Conservation (phyloP, 2,888 invertebrate genomes). For the Sarcophaga carnaria region DNA sequence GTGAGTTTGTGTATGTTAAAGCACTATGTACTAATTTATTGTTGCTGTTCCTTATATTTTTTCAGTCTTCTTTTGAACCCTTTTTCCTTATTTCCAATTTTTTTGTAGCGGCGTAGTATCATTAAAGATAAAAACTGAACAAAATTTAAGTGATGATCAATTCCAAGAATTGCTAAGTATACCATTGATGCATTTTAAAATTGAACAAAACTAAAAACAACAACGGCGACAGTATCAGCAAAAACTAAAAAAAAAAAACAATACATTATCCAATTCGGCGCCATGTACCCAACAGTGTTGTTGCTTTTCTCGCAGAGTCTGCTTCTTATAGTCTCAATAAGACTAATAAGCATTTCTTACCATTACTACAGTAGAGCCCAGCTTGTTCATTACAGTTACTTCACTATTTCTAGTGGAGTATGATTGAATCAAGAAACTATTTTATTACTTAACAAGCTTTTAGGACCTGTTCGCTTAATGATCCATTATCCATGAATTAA, state of each 20-base stretch:
- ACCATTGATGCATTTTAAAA: constrained; percentile 59
- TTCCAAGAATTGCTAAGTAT: constrained; percentile 57
- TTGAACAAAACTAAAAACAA: constrained; percentile 12
- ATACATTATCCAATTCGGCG: constrained; percentile 51
- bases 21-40: too few species aligned
- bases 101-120: constrained; percentile 25
- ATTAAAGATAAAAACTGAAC: constrained; percentile 27
- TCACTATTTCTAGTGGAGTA: too few species aligned
- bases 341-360: background rate
- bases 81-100: background rate
- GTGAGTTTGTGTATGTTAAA: too few species aligned
- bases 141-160: constrained; percentile 51
- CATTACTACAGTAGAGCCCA: background rate
- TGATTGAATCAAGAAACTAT: too few species aligned
- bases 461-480: too few species aligned
- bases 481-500: too few species aligned
- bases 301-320: background rate
- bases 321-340: background rate
- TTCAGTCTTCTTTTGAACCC: constrained; percentile 10
- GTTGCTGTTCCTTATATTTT: background rate
- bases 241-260: constrained; percentile 22
- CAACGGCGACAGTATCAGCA: constrained; percentile 21
- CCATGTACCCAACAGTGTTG: constrained; percentile 48
- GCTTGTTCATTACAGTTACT: too few species aligned
- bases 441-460: too few species aligned